Evolutionary conservation across 2,888 invertebrate species (phyloP).

Genomic region (Ichneumon xanthorius): DNA sequence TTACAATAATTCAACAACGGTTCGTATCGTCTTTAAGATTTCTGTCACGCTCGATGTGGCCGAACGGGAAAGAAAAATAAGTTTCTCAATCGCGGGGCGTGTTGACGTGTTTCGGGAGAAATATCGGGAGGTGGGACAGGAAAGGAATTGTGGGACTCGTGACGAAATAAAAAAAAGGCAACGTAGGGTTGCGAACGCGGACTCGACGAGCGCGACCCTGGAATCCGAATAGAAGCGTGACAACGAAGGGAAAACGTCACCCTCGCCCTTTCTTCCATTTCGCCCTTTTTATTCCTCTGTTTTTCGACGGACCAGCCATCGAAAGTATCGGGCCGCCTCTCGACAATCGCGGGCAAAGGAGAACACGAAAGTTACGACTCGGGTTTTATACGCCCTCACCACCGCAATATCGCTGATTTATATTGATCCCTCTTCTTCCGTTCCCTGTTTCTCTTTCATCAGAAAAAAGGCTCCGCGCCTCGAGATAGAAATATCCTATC

Average conservation of each 20-base stretch:
- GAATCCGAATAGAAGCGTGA: neutral
- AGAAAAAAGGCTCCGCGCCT: neutral
- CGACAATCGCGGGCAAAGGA: neutral
- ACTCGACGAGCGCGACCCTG: conserved; percentile 26
- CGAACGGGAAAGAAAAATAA: conserved; percentile 11
- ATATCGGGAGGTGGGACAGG: neutral
- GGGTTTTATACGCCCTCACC: conserved; percentile 22
- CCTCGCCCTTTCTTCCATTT: conserved; percentile 4
- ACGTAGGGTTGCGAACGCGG: conserved; percentile 43
- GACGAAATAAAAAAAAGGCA: conserved; percentile 29
- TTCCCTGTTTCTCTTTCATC: conserved; percentile 2
- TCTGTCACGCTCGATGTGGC: neutral
- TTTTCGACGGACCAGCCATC: conserved; percentile 11
- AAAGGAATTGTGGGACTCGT: neutral
- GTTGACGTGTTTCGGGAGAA: conserved; percentile 24
- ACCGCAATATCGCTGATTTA: conserved; percentile 47
- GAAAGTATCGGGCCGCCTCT: conserved; percentile 11
- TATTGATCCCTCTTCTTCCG: conserved; percentile 8
- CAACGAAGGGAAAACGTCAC: conserved; percentile 5
- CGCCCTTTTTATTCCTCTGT: conserved; percentile 6
- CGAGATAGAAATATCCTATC: neutral
- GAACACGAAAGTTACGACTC: conserved; percentile 23
- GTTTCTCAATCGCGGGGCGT: conserved; percentile 28
- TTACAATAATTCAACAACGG: neutral
- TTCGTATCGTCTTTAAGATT: neutral